phyloP scores from a whole-genome alignment of 2,797 vertebrate species.

The Enteromius paludinosus region DNA sequence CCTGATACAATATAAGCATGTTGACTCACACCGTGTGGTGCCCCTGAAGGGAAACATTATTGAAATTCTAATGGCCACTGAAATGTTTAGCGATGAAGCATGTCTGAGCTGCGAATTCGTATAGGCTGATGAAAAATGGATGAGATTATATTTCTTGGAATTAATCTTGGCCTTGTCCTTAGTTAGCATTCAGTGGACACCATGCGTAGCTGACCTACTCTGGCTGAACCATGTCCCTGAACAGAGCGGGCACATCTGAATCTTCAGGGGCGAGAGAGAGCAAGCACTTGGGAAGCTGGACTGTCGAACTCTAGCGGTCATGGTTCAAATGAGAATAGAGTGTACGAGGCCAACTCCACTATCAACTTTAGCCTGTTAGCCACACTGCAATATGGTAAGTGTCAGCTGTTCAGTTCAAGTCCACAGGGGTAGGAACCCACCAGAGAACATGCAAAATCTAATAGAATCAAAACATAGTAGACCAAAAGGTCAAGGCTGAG shows the following conservation, averaged over 20 bases:
- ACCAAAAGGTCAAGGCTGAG: neutral
- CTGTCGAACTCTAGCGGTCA: slow-evolving; percentile 20
- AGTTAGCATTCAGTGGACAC: slow-evolving; percentile 45
- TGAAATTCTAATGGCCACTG: slow-evolving; percentile 35
- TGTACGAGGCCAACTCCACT: slow-evolving; percentile 3
- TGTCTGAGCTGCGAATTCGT: slow-evolving; percentile 18
- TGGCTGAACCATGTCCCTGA: slow-evolving; percentile 46
- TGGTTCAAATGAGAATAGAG: slow-evolving; percentile 39
- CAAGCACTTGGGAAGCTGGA: slow-evolving; percentile 21
- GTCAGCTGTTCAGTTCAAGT: slow-evolving; percentile 23
- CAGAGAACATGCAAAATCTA: slow-evolving; percentile 9
- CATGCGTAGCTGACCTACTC: slow-evolving; percentile 38
- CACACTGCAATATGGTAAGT: slow-evolving; percentile 28
- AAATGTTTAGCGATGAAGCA: slow-evolving; percentile 41
- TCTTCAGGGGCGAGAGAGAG: slow-evolving; percentile 25
- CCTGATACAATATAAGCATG: slow-evolving; percentile 23
- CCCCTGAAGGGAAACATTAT: slow-evolving; percentile 41
- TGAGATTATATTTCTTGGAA: slow-evolving; percentile 49
- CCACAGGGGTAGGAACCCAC: neutral
- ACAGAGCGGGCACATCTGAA: slow-evolving; percentile 15
- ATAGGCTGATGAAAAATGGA: slow-evolving; percentile 47
- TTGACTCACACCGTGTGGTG: slow-evolving; percentile 34
- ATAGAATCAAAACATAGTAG: slow-evolving; percentile 9
- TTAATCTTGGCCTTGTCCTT: slow-evolving; percentile 41
- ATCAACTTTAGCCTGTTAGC: slow-evolving; percentile 45